Evolutionary conservation across 2,797 vertebrate genomes (phyloP), one percentile per base, ranked within the genome.

Genomic region (Tenualosa ilisha): DNA sequence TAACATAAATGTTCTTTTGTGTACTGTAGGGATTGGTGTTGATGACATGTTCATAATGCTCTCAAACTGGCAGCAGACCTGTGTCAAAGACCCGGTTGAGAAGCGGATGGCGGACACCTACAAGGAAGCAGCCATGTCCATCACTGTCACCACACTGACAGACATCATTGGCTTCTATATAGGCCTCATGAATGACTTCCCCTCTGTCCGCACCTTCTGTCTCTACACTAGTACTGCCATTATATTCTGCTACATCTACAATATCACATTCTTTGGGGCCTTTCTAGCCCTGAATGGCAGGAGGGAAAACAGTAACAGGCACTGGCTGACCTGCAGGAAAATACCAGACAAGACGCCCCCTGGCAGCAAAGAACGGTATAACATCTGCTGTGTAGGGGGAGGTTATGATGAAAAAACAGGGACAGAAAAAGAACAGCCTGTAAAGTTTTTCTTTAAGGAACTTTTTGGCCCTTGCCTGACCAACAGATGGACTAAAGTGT

Each of bases 41-140:
- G 96, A 97, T 91, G 95, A 97, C 89, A 96, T 97, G 96, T 97
- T 97, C 89, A 94, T 97, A 82, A 91, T 97, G 93, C 89, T 97
- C 6, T 94, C 96, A 51, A 93, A 93, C 90, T 97, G 96, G 96
- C 95, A 96, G 83, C 94, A 94, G 91, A 97, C 94, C 51, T 91
- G 72, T 2, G 89, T 94, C n/a, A 79, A 53, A 0, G 90, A 91
- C 54, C 85, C 31, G 0, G 88, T 94, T 51, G 88, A 26, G 0
- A 50, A 94, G 46, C 88, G 93, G 6, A 90, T 97, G 92, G 91
- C 94, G 1, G 91, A 91, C 82, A 92, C 94, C 1, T 97, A 96
- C 0, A 83, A 91, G 53, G 95, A 96, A 54, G 96, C 95, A 0
- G 92, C 96, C 0, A 94, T 96, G 86, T 96, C 96, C 81, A 94